Evolutionary conservation across 1,140 invertebrate species (phyloP).

Genomic region (Hyposmocoma kahamanoa): DNA sequence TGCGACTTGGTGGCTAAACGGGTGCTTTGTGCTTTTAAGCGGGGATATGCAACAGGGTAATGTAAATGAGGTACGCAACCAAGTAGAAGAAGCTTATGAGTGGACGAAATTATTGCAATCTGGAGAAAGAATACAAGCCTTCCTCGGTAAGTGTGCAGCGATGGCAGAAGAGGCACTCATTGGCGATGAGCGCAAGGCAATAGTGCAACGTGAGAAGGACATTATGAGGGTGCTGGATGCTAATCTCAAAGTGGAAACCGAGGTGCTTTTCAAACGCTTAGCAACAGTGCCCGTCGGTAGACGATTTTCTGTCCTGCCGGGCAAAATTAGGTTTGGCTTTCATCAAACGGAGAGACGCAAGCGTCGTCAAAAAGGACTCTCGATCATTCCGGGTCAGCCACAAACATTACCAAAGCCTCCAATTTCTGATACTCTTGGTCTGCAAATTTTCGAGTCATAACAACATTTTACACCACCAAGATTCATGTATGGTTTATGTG

Average conservation of each 20-base stretch:
- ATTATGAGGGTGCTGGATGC: constrained; percentile 3
- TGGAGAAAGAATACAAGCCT: background rate
- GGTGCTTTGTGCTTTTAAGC: constrained; percentile 29
- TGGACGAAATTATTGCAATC: constrained; percentile 15
- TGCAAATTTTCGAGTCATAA: background rate
- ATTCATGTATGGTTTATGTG: too few species aligned
- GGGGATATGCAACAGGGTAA: constrained; percentile 37
- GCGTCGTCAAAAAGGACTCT: background rate
- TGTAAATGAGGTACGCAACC: constrained; percentile 31
- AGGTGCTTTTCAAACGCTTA: constrained; percentile 7
- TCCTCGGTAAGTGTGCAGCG: background rate
- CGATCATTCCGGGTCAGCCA: background rate
- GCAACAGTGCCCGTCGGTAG: constrained; percentile 1
- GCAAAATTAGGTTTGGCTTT: background rate
- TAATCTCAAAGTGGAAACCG: background rate
- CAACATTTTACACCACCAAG: too few species aligned
- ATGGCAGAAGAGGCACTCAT: background rate
- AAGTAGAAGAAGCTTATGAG: constrained; percentile 15
- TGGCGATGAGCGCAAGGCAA: background rate
- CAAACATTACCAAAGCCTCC: background rate
- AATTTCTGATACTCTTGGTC: background rate
- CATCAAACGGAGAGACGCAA: background rate
- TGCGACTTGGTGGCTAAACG: constrained; percentile 39
- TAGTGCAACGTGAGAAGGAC: background rate
- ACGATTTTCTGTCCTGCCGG: constrained; percentile 3